Evolutionary conservation across 2,888 invertebrate genomes (phyloP), one percentile per base, ranked within the genome.

Genomic region (Charanyca ferruginea): DNA sequence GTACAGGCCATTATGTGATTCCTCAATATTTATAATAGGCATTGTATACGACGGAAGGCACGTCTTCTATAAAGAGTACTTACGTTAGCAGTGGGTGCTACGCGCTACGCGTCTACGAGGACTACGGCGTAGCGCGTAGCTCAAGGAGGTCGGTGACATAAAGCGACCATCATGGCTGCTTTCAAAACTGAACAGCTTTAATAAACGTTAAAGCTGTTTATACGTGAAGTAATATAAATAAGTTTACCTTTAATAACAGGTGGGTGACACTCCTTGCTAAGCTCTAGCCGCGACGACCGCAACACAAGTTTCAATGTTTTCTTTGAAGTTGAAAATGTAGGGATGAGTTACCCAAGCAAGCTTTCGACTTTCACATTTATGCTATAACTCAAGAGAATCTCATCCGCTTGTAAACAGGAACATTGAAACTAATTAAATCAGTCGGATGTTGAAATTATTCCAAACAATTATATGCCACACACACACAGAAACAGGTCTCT

Each of bases 51-150:
- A 28, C 13, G 25, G 35, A 7, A 28, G 25, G 25, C 25, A 9
- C 9, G 25, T 25, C 25, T 64, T 35, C n/a, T 42, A 42, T 11
- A 49, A 11, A 58, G n/a, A n/a, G 28, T 42, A 20, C 6, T 66
- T 42, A 41, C 23, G 32, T 25, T 11, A 55, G 25, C 25, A 66
- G 8, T 49, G 9, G n/a, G 38, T 23, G 51, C 64, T 63, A 71
- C 64, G 55, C 28, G 61, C 45, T 61, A 69, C 61, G 53, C 18
- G 9, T 18, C 55, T 44, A 51, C 41, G 54, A 8, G 2, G 32
- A 9, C 63, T 70, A 63, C 69, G 71, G 44, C 62, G 70, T 70
- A 54, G 67, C 69, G 13, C 69, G 42, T 44, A 20, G 51, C 62
- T 51, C 49, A 9, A n/a, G 35, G 13, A 25, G 18, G 8, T 22